A percentile compares a stretch with the other conserved stretches of the same genome.
Evolutionary conservation across 2,113 vertebrate species (phyloP).

Genomic region (Ptilonorhynchus violaceus): DNA sequence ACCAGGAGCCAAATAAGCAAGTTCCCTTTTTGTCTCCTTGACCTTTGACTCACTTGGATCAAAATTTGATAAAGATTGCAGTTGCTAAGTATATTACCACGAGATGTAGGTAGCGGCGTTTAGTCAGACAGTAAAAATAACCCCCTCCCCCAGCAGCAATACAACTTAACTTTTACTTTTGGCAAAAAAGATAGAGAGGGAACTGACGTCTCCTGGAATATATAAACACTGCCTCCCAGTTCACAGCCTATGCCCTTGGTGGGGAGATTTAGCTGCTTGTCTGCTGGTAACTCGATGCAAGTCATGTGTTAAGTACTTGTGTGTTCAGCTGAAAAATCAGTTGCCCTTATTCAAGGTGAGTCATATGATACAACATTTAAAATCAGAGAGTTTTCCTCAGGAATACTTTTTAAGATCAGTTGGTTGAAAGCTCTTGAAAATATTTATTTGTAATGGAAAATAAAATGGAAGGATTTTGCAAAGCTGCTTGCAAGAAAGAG

Average conservation of each 20-base stretch:
- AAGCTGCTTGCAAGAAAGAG: not conserved
- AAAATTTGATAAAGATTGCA: slow-evolving; percentile 27
- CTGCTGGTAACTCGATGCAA: slow-evolving; percentile 24
- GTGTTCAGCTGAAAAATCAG: slow-evolving; percentile 13
- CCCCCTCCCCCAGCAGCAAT: not conserved
- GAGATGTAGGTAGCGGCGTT: slow-evolving; percentile 60
- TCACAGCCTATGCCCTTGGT: slow-evolving; percentile 14
- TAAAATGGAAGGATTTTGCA: not conserved
- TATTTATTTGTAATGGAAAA: not conserved
- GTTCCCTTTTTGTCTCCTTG: slow-evolving; percentile 59
- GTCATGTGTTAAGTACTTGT: slow-evolving; percentile 29
- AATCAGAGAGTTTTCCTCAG: not conserved
- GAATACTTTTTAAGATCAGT: not conserved
- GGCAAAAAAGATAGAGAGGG: slow-evolving; percentile 44
- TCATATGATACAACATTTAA: not conserved
- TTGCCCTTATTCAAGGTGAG: slow-evolving; percentile 67
- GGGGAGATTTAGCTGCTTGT: slow-evolving; percentile 27
- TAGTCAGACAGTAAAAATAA: slow-evolving; percentile 67
- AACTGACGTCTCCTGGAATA: slow-evolving; percentile 57
- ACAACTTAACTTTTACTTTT: slow-evolving; percentile 4
- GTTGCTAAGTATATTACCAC: slow-evolving; percentile 36
- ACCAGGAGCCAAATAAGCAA: not conserved
- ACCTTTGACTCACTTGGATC: slow-evolving; percentile 70
- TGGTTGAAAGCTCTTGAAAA: not conserved
- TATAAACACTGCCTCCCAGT: slow-evolving; percentile 58